phyloP scores from a whole-genome alignment of 2,888 invertebrate genomes.

The Palloptera scutellata region DNA sequence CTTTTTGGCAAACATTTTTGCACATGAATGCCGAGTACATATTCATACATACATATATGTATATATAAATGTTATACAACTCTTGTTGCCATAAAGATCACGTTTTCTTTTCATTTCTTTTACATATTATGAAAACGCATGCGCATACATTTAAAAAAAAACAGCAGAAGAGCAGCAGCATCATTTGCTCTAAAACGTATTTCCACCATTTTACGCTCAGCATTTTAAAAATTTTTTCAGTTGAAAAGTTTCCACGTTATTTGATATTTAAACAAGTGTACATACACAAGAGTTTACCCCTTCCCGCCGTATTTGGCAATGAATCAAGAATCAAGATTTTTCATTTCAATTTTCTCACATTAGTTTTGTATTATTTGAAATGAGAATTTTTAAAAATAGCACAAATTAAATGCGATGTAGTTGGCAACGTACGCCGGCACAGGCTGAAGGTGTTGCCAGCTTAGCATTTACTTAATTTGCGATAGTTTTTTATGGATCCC shows the following conservation, averaged over 20 bases:
- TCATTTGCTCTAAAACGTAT: too few species aligned
- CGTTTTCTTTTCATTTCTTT: not conserved
- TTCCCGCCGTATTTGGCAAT: conserved; percentile 38
- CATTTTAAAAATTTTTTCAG: not conserved
- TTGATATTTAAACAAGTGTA: conserved; percentile 35
- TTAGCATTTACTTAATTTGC: not conserved
- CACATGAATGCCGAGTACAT: too few species aligned
- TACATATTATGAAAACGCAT: conserved; percentile 24
- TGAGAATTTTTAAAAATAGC: conserved; percentile 52
- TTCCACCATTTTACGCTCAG: not conserved
- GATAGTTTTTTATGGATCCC: not conserved
- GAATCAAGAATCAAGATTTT: not conserved
- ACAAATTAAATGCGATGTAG: conserved; percentile 25
- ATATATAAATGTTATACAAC: too few species aligned
- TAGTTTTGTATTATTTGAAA: not conserved
- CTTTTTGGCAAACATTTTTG: not conserved
- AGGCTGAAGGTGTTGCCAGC: not conserved
- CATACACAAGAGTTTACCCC: conserved; percentile 16
- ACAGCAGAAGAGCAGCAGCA: not conserved
- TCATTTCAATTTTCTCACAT: conserved; percentile 8
- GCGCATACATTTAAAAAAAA: conserved; percentile 19
- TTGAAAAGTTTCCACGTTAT: conserved; percentile 27
- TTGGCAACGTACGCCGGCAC: conserved; percentile 34
- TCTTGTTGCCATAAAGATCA: not conserved
- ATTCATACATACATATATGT: too few species aligned